Percentiles rank a stretch among this genome's conserved stretches.
Evolutionary conservation across 2,797 vertebrate genomes (phyloP).

Genomic region (Anomalospiza imberbis): DNA sequence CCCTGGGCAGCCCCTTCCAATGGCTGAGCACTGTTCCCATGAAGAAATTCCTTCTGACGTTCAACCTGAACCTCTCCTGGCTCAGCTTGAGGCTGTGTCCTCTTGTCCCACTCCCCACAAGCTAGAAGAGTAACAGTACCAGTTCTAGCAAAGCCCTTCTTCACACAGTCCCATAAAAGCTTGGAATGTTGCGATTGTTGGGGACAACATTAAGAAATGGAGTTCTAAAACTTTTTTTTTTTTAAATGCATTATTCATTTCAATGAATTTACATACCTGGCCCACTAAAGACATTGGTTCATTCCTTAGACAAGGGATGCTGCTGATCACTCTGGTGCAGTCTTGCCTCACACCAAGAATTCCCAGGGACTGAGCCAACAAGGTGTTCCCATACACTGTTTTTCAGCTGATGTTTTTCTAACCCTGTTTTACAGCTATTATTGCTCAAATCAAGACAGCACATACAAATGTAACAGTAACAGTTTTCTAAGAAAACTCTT

Average conservation of each 20-base stretch:
- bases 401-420: background rate
- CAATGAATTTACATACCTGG: background rate
- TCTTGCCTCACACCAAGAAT: background rate
- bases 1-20: background rate
- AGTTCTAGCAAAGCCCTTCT: background rate
- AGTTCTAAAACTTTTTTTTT: background rate
- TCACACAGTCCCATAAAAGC: background rate
- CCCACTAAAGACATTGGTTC: background rate
- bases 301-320: background rate
- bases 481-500: background rate
- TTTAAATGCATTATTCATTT: background rate
- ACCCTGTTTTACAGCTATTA: background rate
- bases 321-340: background rate
- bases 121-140: background rate
- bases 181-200: background rate
- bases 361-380: background rate
- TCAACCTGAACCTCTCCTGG: background rate
- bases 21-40: rapidly evolving
- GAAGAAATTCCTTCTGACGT: background rate
- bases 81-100: background rate
- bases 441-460: background rate
- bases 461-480: background rate
- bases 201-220: background rate
- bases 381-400: background rate
- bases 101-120: background rate